These are phyloP conservation scores for Arizona elegans DNA, from an alignment of 2,113 vertebrate species.

Conservation along the genomic window DNA sequence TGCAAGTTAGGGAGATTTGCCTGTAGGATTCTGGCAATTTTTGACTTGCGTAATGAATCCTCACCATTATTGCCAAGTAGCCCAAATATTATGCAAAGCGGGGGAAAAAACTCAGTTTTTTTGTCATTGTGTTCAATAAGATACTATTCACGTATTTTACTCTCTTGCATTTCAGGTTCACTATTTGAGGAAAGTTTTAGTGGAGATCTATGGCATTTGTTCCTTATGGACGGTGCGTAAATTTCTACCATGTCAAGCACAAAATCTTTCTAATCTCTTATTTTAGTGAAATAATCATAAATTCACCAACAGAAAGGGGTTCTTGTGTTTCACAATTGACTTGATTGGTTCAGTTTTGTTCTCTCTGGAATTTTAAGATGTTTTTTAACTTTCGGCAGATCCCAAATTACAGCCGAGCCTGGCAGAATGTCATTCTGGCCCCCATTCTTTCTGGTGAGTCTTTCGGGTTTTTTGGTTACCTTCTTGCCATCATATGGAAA, in stretches of 20 bases:
- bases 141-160: background rate
- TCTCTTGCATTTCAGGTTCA: conserved; percentile 70
- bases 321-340: background rate
- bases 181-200: conserved; percentile 84
- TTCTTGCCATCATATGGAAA: background rate
- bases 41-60: background rate
- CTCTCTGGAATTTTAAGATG: background rate
- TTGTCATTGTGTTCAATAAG: no score
- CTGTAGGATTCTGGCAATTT: background rate
- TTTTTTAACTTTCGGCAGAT: conserved; percentile 56
- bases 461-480: background rate
- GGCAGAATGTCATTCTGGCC: conserved; percentile 83
- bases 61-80: background rate
- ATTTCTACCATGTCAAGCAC: background rate
- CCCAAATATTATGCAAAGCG: background rate
- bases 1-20: background rate
- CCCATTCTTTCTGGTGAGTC: conserved; percentile 84
- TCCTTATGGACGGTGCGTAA: conserved; percentile 87
- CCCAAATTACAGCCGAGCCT: conserved; percentile 72
- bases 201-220: conserved; percentile 76
- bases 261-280: background rate
- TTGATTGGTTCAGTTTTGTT: background rate
- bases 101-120: background rate
- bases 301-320: background rate
- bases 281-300: background rate